These are phyloP conservation scores for Stenchaetothrips biformis DNA, from an alignment of 2,888 invertebrate genomes.

Conservation along the genomic window DNA sequence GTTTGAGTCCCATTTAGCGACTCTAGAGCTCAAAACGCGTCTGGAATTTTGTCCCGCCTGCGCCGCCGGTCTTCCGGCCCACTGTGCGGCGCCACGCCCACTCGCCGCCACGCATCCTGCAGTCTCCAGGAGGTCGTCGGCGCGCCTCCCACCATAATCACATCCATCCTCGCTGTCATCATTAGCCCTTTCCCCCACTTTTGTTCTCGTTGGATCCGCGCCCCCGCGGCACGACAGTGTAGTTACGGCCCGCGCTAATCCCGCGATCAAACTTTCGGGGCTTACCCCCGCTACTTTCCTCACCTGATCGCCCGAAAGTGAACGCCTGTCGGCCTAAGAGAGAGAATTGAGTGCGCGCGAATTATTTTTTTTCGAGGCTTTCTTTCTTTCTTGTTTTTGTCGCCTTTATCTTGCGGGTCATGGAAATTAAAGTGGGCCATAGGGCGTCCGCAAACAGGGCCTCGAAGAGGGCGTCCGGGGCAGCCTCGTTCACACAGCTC, in stretches of 20 bases:
- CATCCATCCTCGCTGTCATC: constrained; percentile 20
- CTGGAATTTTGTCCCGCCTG: no score
- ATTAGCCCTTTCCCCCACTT: not conserved
- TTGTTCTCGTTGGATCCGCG: not conserved
- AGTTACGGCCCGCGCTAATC: not conserved
- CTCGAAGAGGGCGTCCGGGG: not conserved
- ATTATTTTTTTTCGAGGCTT: not conserved
- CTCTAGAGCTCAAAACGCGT: no score
- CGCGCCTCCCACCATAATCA: constrained; percentile 2
- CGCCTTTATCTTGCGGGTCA: not conserved
- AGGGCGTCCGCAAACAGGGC: constrained; percentile 7
- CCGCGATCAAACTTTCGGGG: not conserved
- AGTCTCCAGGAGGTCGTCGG: no score
- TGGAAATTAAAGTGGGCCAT: constrained; percentile 14
- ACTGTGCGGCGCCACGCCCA: no score
- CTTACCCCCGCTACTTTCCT: no score
- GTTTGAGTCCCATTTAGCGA: no score
- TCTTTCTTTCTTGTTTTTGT: not conserved
- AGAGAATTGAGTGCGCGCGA: no score
- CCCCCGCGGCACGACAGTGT: not conserved
- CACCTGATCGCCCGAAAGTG: no score
- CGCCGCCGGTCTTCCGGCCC: no score
- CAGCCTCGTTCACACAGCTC: not conserved
- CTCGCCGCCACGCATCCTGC: no score
- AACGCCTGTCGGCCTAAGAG: no score